Evolutionary conservation across 1,140 invertebrate species (phyloP), one percentile per base, ranked within the genome.

Genomic region (Eupeodes corollae): DNA sequence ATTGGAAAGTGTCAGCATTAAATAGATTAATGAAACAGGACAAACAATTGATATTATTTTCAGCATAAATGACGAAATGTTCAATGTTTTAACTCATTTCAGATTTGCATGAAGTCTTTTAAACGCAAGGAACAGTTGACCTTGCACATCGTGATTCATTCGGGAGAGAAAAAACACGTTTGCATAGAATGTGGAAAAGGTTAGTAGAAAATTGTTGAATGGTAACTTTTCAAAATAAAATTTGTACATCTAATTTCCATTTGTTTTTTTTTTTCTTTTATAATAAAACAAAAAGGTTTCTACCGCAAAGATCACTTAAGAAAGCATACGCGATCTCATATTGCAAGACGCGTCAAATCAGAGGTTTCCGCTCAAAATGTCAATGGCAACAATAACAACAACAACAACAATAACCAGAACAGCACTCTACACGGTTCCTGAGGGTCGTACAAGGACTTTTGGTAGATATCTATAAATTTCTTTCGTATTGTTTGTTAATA

Each of bases 101-200:
- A 79, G 37, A 79, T 88, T 40, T 90, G 86, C 65, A 75, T 87
- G 50, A 88, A 88, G 67, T 85, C 84, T 1, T 90, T 88, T 63
- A 88, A 88, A 60, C 75, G 86, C 45, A 88, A 88, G 72, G 86
- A 89, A 65, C 86, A 88, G 56, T 73, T 90, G 30, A 86, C 85
- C 0, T 67, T 88, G 51, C 86, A 90, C 70, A 86, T 86, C 68
- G 83, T 88, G 48, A 88, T 88, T 58, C 86, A 90, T 69, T 86
- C 84, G 6, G 86, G 85, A 9, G 86, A 90, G 61, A 91, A 91
- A 65, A 74, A 84, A 44, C 87, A 90, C 55, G 77, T 89, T 2
- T 91, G 88, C 69, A 82, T 83, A 31, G 86, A 89, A 60, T 91
- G 88, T 62, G 84, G 86, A 46, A 91, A 90, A 75, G 85, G 84